These are phyloP conservation scores for Chinchilla lanigera DNA, from an alignment of 2,113 vertebrate genomes.

Conservation along the genomic window DNA sequence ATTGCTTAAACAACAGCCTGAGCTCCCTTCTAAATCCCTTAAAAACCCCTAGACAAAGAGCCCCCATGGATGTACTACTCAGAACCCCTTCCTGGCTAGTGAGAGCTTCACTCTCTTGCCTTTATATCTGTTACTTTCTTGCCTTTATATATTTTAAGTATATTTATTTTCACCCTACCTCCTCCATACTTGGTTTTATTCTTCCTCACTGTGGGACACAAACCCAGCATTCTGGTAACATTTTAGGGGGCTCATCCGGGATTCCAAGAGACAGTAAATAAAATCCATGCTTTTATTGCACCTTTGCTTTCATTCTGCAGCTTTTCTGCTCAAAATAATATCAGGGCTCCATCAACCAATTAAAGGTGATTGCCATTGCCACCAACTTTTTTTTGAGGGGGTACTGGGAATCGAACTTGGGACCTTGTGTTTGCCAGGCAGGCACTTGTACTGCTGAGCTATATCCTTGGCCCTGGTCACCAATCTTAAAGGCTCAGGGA, in stretches of 20 bases:
- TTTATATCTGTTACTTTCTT: not conserved
- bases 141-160: not conserved
- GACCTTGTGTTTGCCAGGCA: too few species aligned
- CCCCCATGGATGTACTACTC: not conserved
- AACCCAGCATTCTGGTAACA: not conserved
- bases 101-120: not conserved
- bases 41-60: not conserved
- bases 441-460: too few species aligned
- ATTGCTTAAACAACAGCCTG: not conserved
- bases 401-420: too few species aligned
- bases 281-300: not conserved
- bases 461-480: too few species aligned
- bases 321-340: not conserved
- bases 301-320: not conserved
- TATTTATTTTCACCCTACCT: not conserved
- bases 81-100: not conserved
- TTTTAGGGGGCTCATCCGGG: not conserved
- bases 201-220: not conserved
- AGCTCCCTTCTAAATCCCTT: not conserved
- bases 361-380: not conserved
- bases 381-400: too few species aligned
- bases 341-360: not conserved
- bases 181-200: not conserved
- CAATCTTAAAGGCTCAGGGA: not conserved
- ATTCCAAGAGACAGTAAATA: not conserved